phyloP scores from a whole-genome alignment of 2,888 invertebrate genomes.

The Argyra leucocephala region DNA sequence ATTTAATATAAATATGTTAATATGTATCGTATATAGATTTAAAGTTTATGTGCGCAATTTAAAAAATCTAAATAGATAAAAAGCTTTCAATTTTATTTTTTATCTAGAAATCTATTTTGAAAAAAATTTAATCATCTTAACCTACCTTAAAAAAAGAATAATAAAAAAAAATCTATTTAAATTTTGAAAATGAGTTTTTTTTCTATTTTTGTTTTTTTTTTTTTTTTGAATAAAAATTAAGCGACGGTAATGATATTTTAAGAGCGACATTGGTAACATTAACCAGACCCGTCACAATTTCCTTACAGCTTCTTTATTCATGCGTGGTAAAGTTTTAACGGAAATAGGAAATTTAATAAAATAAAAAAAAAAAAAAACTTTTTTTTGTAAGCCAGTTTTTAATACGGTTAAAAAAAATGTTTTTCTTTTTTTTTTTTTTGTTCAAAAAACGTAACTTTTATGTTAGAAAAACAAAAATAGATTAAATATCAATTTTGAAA shows the following conservation, averaged over 20 bases:
- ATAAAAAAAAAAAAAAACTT: neutral
- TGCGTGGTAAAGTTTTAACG: neutral
- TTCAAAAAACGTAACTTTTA: too few relatives aligned
- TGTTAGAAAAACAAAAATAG: too few relatives aligned
- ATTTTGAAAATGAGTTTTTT: neutral
- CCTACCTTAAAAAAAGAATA: neutral
- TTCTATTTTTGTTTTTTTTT: neutral
- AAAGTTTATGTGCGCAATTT: too few relatives aligned
- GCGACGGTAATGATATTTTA: neutral
- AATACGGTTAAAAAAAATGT: too few relatives aligned
- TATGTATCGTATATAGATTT: too few relatives aligned
- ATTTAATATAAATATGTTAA: too few relatives aligned
- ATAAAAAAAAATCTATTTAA: too few relatives aligned
- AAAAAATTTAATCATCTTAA: neutral
- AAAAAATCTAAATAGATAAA: too few relatives aligned
- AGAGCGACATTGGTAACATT: neutral
- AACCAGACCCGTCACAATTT: constrained; percentile 2
- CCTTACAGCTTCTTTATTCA: neutral
- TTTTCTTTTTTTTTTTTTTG: too few relatives aligned
- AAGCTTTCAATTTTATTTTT: neutral
- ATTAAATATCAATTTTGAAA: too few relatives aligned
- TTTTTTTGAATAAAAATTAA: neutral
- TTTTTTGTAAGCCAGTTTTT: neutral
- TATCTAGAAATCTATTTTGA: neutral
- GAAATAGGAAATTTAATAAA: neutral